Evolutionary conservation across 2,888 invertebrate genomes (phyloP), one percentile per base, ranked within the genome.

Genomic region (Latrodectus hesperus): DNA sequence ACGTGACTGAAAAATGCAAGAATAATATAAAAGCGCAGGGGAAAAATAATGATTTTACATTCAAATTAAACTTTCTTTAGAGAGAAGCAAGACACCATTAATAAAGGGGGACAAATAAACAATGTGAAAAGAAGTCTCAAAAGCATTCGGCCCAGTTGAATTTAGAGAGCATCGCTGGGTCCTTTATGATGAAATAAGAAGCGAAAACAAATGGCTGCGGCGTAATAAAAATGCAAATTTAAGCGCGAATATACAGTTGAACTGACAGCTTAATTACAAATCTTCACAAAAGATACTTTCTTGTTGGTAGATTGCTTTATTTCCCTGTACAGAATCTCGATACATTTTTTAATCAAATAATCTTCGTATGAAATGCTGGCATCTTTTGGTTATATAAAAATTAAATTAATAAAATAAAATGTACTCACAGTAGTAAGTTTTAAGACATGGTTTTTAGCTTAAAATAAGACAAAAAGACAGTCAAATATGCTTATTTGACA

Each of bases 211-310:
- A 74, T 73, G 26, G 65, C 38, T 64, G 52, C 38, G 52, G 9
- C 49, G 51, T 64, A 51, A 80, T 81, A 81, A 81, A 73, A 79
- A 79, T 79, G 79, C 71, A 79, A 79, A 74, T 74, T 49, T 67
- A 17, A 68, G 22, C 16, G 17, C 22, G 53, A 26, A 67, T 22
- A n/a, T n/a, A 52, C 53, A 60, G 38, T 64, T 55, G 71, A 71
- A 38, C 16, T 71, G 71, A 71, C 71, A 51, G 38, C 71, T 60
- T 79, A 79, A 79, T 79, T 79, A 79, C 71, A 26, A 68, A 22
- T 60, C 60, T 60, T 60, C 60, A 60, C 60, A 60, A 60, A 60
- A 60, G 60, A 60, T 60, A 14, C 60, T 9, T 60, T 60, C 60
- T 60, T 9, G 16, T n/a, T 16, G 0, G 0, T 60, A 60, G 8